Percentiles rank a stretch among this genome's conserved stretches.
Evolutionary conservation across 2,888 invertebrate species (phyloP).

Genomic region (Agrotis clavis): DNA sequence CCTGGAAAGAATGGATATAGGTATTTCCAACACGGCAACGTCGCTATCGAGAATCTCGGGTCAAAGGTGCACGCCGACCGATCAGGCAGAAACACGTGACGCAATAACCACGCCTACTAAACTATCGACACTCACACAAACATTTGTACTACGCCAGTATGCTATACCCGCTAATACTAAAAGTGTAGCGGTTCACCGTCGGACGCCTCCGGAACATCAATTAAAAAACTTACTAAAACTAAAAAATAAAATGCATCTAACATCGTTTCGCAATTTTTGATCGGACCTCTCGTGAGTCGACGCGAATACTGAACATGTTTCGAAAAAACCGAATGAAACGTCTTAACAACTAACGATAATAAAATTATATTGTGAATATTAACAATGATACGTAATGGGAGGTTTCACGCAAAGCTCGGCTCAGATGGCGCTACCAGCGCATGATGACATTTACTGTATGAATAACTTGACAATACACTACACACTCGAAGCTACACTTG

Average conservation of each 20-base stretch:
- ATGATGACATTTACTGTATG: too few species aligned
- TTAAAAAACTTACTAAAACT: slow-evolving; percentile 76
- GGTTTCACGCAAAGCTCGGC: too few species aligned
- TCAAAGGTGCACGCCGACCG: slow-evolving; percentile 26
- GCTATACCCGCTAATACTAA: slow-evolving; percentile 82
- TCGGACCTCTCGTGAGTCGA: slow-evolving; percentile 73
- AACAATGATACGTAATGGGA: slow-evolving; percentile 45
- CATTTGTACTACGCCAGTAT: slow-evolving; percentile 90
- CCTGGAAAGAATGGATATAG: neutral
- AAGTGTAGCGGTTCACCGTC: slow-evolving; percentile 72
- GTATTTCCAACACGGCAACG: slow-evolving; percentile 7
- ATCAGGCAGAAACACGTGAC: slow-evolving; percentile 61
- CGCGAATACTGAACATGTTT: slow-evolving; percentile 79
- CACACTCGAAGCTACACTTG: too few species aligned
- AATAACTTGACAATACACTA: too few species aligned
- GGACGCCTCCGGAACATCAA: slow-evolving; percentile 78
- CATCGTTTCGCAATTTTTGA: slow-evolving; percentile 74
- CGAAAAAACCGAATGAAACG: slow-evolving; percentile 58
- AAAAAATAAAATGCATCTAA: slow-evolving; percentile 83
- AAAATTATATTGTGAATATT: slow-evolving; percentile 73
- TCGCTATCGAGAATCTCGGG: slow-evolving; percentile 18
- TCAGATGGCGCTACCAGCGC: too few species aligned
- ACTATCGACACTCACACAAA: slow-evolving; percentile 79
- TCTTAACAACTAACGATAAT: slow-evolving; percentile 74
- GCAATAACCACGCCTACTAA: slow-evolving; percentile 67